Evolutionary conservation across 2,888 invertebrate species (phyloP).

Genomic region (Tetheella fluctuosa): DNA sequence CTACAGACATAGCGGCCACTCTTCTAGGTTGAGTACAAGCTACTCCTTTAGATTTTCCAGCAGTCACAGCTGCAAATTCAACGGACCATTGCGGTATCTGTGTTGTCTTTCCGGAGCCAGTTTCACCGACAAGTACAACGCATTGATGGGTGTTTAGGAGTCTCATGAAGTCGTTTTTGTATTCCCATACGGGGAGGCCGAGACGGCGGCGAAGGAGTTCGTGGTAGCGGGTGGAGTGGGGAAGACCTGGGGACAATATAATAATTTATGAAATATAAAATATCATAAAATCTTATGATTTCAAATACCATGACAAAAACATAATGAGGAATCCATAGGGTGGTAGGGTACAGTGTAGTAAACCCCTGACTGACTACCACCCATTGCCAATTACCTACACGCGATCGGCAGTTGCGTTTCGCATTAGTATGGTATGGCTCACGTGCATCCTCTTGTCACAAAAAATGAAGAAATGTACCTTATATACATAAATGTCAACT

Average conservation of each 20-base stretch:
- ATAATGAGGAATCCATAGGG: too few species aligned
- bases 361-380: too few species aligned
- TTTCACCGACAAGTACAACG: slow-evolving; percentile 98
- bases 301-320: too few species aligned
- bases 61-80: slow-evolving; percentile 69
- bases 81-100: slow-evolving; percentile 94
- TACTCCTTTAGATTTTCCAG: slow-evolving; percentile 83
- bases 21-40: slow-evolving; percentile 98
- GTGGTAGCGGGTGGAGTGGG: slow-evolving; percentile 95
- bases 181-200: slow-evolving; percentile 98
- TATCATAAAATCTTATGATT: too few species aligned
- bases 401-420: too few species aligned
- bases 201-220: slow-evolving; percentile 95
- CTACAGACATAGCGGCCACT: slow-evolving; percentile 99
- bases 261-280: too few species aligned
- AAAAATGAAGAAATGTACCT: too few species aligned
- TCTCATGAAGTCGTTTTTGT: slow-evolving; percentile 97
- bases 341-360: too few species aligned
- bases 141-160: slow-evolving; percentile 96
- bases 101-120: slow-evolving; percentile 99
- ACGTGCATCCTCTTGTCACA: too few species aligned
- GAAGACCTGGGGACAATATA: slow-evolving; percentile 83
- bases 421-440: too few species aligned
- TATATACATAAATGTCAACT: too few species aligned
- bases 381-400: too few species aligned